phyloP scores from a whole-genome alignment of 2,113 vertebrate species.

The Tragelaphus buxtoni region DNA sequence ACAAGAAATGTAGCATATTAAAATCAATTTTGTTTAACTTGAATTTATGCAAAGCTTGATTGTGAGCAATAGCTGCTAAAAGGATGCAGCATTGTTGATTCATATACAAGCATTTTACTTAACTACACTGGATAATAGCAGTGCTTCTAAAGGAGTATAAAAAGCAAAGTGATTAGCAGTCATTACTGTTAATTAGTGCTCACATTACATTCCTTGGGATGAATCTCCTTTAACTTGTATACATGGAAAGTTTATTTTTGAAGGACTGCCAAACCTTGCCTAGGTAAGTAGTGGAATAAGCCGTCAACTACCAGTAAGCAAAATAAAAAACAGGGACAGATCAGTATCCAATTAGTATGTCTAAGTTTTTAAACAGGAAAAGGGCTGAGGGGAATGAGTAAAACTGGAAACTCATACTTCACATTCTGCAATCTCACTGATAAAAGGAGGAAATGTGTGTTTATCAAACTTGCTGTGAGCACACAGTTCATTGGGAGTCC shows the following conservation, averaged over 20 bases:
- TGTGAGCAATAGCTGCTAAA: constrained; percentile 76
- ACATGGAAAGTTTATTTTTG: constrained; percentile 78
- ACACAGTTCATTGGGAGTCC: constrained; percentile 86
- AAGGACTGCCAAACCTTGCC: constrained; percentile 77
- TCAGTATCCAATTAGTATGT: constrained; percentile 83
- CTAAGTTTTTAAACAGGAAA: constrained; percentile 87
- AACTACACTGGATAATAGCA: constrained; percentile 83
- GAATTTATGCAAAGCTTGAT: constrained; percentile 82
- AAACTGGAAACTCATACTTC: constrained; percentile 85
- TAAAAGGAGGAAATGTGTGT: constrained; percentile 93
- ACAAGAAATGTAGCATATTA: constrained; percentile 74
- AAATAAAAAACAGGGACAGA: constrained; percentile 79
- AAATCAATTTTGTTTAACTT: constrained; percentile 75
- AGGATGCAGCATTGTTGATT: constrained; percentile 81
- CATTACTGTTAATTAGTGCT: constrained; percentile 86
- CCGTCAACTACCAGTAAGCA: constrained; percentile 69
- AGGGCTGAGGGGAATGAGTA: constrained; percentile 82
- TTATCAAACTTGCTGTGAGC: constrained; percentile 87
- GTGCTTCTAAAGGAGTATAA: constrained; percentile 81
- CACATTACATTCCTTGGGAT: constrained; percentile 80
- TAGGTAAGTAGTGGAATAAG: constrained; percentile 77
- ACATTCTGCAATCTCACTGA: constrained; percentile 86
- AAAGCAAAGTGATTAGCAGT: constrained; percentile 85
- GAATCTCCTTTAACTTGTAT: constrained; percentile 74
- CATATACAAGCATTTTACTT: constrained; percentile 82